Evolutionary conservation across 2,888 invertebrate species (phyloP).

Genomic region (Drosophila incognita): DNA sequence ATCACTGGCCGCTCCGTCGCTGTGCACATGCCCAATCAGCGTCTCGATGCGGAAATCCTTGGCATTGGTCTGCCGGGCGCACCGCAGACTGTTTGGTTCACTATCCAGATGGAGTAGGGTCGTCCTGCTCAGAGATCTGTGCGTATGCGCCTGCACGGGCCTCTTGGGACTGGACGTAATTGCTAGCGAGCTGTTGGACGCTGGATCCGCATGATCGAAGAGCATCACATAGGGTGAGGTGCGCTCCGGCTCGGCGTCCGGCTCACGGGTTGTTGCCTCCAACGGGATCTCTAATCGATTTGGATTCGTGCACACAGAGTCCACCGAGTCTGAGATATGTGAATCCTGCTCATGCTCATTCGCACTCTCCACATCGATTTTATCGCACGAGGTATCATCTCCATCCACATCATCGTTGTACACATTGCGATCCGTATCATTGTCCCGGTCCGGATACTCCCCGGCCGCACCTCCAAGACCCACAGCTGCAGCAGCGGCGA

Average conservation of each 20-base stretch:
- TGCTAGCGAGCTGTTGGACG: slow-evolving; percentile 74
- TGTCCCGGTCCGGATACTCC: slow-evolving; percentile 55
- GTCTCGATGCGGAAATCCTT: slow-evolving; percentile 85
- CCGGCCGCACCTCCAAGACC: slow-evolving; percentile 30
- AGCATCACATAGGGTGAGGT: slow-evolving; percentile 76
- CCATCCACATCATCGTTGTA: slow-evolving; percentile 72
- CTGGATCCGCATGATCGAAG: slow-evolving; percentile 78
- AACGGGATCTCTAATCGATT: slow-evolving; percentile 71
- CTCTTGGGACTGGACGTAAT: slow-evolving; percentile 77
- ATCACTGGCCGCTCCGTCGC: slow-evolving; percentile 77
- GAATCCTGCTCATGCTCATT: slow-evolving; percentile 84
- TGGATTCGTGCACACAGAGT: slow-evolving; percentile 80
- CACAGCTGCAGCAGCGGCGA: slow-evolving; percentile 47
- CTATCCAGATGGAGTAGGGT: slow-evolving; percentile 67
- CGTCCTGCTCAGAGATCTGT: slow-evolving; percentile 38
- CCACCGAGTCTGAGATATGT: slow-evolving; percentile 84
- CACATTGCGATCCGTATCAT: slow-evolving; percentile 64
- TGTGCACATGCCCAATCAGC: slow-evolving; percentile 80
- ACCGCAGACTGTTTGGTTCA: slow-evolving; percentile 70
- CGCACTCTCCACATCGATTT: slow-evolving; percentile 85
- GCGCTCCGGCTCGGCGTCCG: slow-evolving; percentile 47
- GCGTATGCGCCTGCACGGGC: slow-evolving; percentile 42
- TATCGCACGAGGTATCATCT: slow-evolving; percentile 83
- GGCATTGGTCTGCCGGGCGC: slow-evolving; percentile 79
- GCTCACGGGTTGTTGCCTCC: slow-evolving; percentile 45